phyloP scores from a whole-genome alignment of 2,113 vertebrate genomes.

The Ibidorhyncha struthersii region DNA sequence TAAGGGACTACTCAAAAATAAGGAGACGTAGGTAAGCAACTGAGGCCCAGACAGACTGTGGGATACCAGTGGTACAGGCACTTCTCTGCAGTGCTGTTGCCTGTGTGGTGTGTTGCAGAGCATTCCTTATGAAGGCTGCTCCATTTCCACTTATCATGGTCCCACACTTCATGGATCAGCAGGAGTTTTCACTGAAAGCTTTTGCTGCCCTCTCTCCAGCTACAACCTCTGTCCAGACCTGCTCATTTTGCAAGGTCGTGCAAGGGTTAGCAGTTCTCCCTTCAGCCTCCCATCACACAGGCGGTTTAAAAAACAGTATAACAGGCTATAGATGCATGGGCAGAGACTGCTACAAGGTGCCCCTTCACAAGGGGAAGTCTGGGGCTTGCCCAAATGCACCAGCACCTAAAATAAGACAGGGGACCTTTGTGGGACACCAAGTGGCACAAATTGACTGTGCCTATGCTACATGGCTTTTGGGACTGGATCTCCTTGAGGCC shows the following conservation, averaged over 20 bases:
- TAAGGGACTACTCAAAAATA: not conserved
- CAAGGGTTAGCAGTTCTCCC: not conserved
- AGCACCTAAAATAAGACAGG: not conserved
- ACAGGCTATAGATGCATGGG: not conserved
- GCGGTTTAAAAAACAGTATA: not conserved
- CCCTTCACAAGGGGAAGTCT: not conserved
- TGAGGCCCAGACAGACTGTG: not conserved
- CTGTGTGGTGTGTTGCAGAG: not conserved
- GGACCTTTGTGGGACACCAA: not conserved
- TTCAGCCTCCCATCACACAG: not conserved
- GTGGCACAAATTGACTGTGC: not conserved
- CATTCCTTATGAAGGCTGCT: not conserved
- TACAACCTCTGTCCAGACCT: not conserved
- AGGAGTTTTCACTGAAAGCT: not conserved
- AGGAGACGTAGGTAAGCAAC: not conserved
- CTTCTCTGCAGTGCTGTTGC: rapidly evolving
- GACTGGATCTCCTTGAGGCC: not conserved
- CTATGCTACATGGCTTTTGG: not conserved
- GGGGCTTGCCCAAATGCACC: not conserved
- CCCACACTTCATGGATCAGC: not conserved
- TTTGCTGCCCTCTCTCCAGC: not conserved
- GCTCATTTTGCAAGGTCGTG: not conserved
- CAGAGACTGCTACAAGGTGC: not conserved
- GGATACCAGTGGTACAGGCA: not conserved
- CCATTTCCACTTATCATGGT: not conserved